These are phyloP conservation scores for Drosophila emarginata DNA, from an alignment of 2,888 invertebrate genomes.

Conservation along the genomic window DNA sequence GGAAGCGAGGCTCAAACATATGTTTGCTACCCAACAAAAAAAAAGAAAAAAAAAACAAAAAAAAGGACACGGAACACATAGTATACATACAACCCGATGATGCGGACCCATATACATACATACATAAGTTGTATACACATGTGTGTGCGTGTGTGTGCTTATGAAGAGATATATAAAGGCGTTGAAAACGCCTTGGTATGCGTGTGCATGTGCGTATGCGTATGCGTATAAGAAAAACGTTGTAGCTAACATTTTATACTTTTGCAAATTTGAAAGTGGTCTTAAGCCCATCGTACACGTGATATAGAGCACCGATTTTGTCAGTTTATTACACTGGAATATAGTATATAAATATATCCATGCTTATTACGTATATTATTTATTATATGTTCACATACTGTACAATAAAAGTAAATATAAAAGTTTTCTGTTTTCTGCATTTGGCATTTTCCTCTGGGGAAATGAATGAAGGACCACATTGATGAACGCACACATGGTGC, in stretches of 20 bases:
- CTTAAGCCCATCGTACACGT: no score
- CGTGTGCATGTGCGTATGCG: background rate
- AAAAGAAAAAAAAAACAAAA: conserved; percentile 23
- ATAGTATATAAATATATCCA: no score
- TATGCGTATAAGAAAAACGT: background rate
- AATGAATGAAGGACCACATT: no score
- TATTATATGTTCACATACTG: no score
- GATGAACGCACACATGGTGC: no score
- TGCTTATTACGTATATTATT: no score
- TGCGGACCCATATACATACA: background rate
- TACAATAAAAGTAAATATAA: no score
- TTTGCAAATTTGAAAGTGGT: background rate
- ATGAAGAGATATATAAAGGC: background rate
- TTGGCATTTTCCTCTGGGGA: no score
- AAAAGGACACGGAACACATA: conserved; percentile 24
- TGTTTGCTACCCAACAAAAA: conserved; percentile 57
- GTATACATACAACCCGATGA: conserved; percentile 6
- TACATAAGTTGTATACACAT: background rate
- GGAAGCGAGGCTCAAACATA: conserved; percentile 67
- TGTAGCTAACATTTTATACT: background rate
- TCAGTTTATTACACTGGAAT: no score
- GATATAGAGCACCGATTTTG: background rate
- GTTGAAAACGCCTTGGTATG: background rate
- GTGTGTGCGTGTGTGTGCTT: background rate
- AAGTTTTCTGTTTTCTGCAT: no score